Evolutionary conservation across 2,113 vertebrate species (phyloP).

Genomic region (Gallinago paraguaiae): DNA sequence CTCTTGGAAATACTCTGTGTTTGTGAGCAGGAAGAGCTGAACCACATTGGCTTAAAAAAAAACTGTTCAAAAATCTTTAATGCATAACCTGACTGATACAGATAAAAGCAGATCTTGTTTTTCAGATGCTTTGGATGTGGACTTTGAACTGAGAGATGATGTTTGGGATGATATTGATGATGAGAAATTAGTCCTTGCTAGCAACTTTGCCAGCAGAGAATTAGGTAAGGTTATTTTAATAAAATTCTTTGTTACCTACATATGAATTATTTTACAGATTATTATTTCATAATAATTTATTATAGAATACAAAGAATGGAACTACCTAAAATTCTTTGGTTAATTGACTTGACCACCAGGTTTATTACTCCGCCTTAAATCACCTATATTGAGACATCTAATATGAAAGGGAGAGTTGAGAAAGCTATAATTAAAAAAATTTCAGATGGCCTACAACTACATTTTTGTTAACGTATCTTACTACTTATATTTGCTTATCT

Average conservation of each 20-base stretch:
- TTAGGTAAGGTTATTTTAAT: constrained; percentile 68
- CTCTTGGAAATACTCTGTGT: constrained; percentile 52
- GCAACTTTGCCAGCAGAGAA: constrained; percentile 50
- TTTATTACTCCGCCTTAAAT: neutral
- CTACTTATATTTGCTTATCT: neutral
- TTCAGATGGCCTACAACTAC: neutral
- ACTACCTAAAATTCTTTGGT: neutral
- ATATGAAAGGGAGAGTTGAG: neutral
- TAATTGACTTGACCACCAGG: neutral
- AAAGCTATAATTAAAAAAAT: neutral
- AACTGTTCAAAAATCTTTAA: constrained; percentile 13
- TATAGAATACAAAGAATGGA: neutral
- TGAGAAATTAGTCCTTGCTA: constrained; percentile 78
- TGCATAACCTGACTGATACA: constrained; percentile 34
- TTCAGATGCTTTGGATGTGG: constrained; percentile 74
- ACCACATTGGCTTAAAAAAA: neutral
- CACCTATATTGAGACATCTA: neutral
- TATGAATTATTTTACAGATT: neutral
- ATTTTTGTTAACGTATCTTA: neutral
- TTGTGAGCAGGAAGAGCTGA: constrained; percentile 20
- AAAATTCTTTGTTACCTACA: neutral
- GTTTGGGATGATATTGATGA: constrained; percentile 90
- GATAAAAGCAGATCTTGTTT: constrained; percentile 46
- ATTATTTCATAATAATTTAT: neutral
- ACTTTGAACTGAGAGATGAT: constrained; percentile 86